Base-by-base conservation (phyloP, 2,797 vertebrate species). In the Pseudochaenichthys georgianus region DNA sequence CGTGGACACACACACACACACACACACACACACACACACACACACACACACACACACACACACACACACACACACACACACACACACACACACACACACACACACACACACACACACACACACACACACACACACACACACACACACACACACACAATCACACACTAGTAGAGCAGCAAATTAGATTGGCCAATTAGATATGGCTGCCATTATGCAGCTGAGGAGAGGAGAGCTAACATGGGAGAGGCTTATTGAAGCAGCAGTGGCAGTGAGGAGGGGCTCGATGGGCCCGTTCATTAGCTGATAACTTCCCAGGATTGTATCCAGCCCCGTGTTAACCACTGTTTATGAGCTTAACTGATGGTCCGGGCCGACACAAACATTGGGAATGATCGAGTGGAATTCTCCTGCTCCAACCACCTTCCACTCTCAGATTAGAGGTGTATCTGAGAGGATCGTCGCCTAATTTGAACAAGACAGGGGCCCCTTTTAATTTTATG, bases 171-270 rank as follows among this genome's bases (percentile, higher is more conserved):
- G 66, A 79, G 74, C 71, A 83, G 88, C 75, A 83, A 87, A 89
- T 87, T 80, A 86, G 86, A 89, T 69, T 81, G 77, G 83, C 86
- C 88, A 89, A 89, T 93, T 90, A 91, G 88, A 90, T 87, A 88
- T 88, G 87, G 90, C 79, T 86, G 81, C 80, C 83, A 77, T 88
- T 88, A 80, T 84, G 82, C 41, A 13, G 75, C 58, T 41, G 82
- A 86, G 75, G 72, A 87, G 71, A 78, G 78, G 38, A 81, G 82
- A 88, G 80, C 84, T 64, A 89, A 84, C 86, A 85, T 88, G 87
- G 81, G 86, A 86, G 85, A 70, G 68, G 64, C 74, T 78, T 69
- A 64, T 19, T 70, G 78, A 64, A 60, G 70, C 68, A 43, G 70
- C 64, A 47, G 66, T 80, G 82, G 70, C 54, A 23, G 42, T 23